A percentile compares a stretch with the other conserved stretches of the same genome.
Evolutionary conservation across 1,140 invertebrate genomes (phyloP).

Genomic region (Catajapyx aquilonaris): DNA sequence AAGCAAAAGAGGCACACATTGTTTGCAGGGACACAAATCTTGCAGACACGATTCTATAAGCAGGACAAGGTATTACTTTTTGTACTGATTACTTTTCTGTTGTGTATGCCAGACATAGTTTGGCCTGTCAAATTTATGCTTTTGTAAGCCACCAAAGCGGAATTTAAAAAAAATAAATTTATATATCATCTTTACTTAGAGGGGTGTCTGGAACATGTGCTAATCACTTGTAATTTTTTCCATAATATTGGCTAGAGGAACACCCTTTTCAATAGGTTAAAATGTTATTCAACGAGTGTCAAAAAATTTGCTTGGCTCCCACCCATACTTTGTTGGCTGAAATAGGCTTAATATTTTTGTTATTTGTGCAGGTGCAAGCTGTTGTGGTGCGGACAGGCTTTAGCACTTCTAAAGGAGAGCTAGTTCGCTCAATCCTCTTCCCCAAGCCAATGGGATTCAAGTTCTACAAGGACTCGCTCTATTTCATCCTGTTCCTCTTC

Average conservation of each 20-base stretch:
- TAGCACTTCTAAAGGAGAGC: slow-evolving; percentile 33
- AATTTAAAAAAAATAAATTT: no score
- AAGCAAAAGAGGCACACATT: slow-evolving; percentile 32
- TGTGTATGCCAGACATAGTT: no score
- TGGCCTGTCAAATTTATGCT: no score
- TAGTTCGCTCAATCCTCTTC: slow-evolving; percentile 34
- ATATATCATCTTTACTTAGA: no score
- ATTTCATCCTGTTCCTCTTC: slow-evolving; percentile 26
- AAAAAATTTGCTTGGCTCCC: background rate
- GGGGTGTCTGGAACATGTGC: no score
- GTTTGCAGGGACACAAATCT: slow-evolving; percentile 39
- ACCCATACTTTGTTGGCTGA: background rate
- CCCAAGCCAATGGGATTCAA: slow-evolving; percentile 35
- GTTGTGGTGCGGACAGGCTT: slow-evolving; percentile 33
- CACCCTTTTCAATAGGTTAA: no score
- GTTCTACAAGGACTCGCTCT: slow-evolving; percentile 32
- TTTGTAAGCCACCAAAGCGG: no score
- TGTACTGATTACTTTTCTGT: background rate
- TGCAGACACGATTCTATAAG: slow-evolving; percentile 42
- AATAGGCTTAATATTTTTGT: slow-evolving; percentile 3
- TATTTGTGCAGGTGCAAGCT: slow-evolving; percentile 20
- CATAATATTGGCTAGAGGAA: no score
- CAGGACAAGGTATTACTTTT: slow-evolving; percentile 13
- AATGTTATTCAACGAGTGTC: no score
- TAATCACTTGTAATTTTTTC: no score